phyloP scores from a whole-genome alignment of 2,888 invertebrate genomes.

The Poecilobothrus nobilitatus region DNA sequence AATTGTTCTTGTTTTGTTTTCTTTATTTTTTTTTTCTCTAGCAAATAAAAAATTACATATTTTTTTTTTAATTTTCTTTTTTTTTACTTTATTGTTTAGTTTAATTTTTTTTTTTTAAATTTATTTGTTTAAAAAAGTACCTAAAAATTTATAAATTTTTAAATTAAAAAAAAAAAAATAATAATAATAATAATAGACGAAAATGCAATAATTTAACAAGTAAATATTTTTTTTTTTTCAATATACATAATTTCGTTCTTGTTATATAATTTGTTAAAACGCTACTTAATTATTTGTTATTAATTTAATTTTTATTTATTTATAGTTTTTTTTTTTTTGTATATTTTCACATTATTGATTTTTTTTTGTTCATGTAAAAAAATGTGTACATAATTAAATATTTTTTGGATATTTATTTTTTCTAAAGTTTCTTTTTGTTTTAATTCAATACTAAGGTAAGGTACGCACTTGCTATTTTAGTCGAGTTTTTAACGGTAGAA shows the following conservation, averaged over 20 bases:
- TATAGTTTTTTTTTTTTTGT: not conserved
- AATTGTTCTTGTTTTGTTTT: not conserved
- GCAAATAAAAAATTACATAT: not conserved
- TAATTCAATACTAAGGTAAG: not conserved
- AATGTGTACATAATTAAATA: not conserved
- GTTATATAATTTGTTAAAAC: not conserved
- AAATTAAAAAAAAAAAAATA: not conserved
- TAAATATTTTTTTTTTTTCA: not conserved
- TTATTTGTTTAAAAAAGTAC: not conserved
- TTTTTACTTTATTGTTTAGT: not conserved
- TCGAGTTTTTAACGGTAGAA: too few species aligned
- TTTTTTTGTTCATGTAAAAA: not conserved
- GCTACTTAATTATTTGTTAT: not conserved
- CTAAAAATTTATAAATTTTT: not conserved
- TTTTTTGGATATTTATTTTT: not conserved
- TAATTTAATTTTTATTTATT: not conserved
- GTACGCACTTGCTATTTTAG: not conserved
- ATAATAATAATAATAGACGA: not conserved
- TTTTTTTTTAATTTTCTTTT: not conserved
- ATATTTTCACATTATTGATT: not conserved
- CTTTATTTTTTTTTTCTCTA: not conserved
- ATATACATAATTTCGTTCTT: not conserved
- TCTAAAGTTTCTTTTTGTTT: not conserved
- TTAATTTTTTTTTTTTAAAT: not conserved
- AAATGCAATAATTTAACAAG: constrained; percentile 9